Conservation (phyloP, 2,888 invertebrate species). For the Osmoderma eremita region DNA sequence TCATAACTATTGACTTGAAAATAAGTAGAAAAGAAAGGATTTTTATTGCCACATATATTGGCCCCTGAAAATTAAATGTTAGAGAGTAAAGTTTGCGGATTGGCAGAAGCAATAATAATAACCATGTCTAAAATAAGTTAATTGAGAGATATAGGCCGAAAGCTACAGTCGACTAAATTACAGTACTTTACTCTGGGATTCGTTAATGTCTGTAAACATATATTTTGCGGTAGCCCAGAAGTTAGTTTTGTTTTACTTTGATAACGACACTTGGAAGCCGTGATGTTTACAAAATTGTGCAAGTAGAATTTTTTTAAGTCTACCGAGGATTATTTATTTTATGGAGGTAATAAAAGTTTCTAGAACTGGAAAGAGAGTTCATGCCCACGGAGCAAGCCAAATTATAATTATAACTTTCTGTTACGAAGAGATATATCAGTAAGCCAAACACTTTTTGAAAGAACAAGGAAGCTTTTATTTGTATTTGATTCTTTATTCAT, state of each 20-base stretch:
- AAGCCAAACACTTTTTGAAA: too few relatives aligned
- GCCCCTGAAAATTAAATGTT: conserved; percentile 34
- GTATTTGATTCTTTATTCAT: too few relatives aligned
- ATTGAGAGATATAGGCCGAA: conserved; percentile 16
- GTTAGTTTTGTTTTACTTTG: conserved; percentile 15
- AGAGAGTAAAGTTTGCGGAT: conserved; percentile 13
- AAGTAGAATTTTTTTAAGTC: too few relatives aligned
- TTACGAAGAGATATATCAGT: too few relatives aligned
- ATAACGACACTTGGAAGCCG: neutral
- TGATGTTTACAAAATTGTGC: too few relatives aligned
- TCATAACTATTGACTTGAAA: neutral
- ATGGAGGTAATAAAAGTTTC: conserved; percentile 6
- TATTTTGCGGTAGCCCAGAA: neutral
- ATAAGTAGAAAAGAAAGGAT: neutral
- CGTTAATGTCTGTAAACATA: conserved; percentile 15
- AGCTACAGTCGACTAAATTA: neutral
- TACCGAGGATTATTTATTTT: conserved; percentile 2
- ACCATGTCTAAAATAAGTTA: conserved; percentile 11
- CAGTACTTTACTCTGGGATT: neutral
- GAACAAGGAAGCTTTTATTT: too few relatives aligned
- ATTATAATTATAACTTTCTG: too few relatives aligned
- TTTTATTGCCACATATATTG: conserved; percentile 4
- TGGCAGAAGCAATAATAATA: conserved; percentile 20
- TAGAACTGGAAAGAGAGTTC: too few relatives aligned
- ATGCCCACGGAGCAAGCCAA: too few relatives aligned